Evolutionary conservation across 1,140 invertebrate genomes (phyloP), one percentile per base, ranked within the genome.

Genomic region (Chrysopa pallens): DNA sequence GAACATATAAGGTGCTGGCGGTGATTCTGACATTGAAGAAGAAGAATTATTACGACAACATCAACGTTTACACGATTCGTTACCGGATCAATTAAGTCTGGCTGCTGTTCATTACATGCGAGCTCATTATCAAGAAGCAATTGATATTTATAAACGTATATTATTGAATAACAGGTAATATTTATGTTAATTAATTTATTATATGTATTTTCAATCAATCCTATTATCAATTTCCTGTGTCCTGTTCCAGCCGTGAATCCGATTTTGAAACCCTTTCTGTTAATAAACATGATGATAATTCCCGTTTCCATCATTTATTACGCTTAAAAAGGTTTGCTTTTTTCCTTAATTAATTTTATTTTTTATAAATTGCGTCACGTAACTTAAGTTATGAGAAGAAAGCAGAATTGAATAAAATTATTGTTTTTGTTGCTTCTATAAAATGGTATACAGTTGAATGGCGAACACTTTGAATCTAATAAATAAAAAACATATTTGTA

Each of bases 141-240:
- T 98, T 50, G 94, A 98, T 63, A 91, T 98, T 50, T 99, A 99
- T 57, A 99, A 98, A 62, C 76, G 88, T 48, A 75, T 97, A 39
- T 65, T 98, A 11, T 59, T 93, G 1, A 88, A 93, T 50, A 92
- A 95, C 64, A 81, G 85, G 84, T 86, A 56, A 52, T 33, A 33
- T 33, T 33, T 33, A 4, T 33, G 50, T 50, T 55, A 46, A 42
- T 56, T 36, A 4, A 33, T 33, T 4, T 11, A 6, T 33, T 33
- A 11, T 33, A 33, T 33, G 8, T n/a, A n/a, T n/a, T n/a, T n/a
- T n/a, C n/a, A n/a, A n/a, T 33, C n/a, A 33, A 33, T 11, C n/a
- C n/a, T 33, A 33, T 11, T 4, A 33, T 33, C 31, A 12, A n/a
- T 33, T 11, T 33, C n/a, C 8, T 33, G 6, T 31, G 31, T 33